Evolutionary conservation across 1,140 invertebrate species (phyloP).

Genomic region (Eupristina koningsbergeri): DNA sequence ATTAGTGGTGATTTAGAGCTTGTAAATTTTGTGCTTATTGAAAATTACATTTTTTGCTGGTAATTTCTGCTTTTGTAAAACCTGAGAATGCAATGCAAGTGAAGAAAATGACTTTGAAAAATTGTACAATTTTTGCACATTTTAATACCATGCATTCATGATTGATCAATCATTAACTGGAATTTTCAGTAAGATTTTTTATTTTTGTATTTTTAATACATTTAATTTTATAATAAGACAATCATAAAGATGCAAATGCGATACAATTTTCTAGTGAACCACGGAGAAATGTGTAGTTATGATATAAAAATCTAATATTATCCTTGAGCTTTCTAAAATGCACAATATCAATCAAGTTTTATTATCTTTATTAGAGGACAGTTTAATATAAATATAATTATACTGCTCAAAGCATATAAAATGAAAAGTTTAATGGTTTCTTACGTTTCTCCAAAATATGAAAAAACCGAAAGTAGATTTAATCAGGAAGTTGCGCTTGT

Average conservation of each 20-base stretch:
- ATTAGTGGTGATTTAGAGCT: neutral
- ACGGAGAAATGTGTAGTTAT: neutral
- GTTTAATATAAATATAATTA: neutral
- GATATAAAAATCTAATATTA: neutral
- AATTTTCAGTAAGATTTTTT: too few relatives aligned
- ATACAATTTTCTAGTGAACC: neutral
- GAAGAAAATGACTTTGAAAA: neutral
- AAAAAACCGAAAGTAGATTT: neutral
- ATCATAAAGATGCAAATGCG: too few relatives aligned
- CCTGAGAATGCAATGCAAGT: too few relatives aligned
- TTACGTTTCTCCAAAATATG: too few relatives aligned
- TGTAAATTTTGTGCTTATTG: too few relatives aligned
- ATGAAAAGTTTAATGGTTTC: neutral
- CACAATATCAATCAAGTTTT: neutral
- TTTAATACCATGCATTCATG: neutral
- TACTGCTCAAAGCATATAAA: neutral
- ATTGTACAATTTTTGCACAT: neutral
- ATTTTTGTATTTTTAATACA: too few relatives aligned
- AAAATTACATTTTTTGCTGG: too few relatives aligned
- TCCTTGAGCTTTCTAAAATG: neutral
- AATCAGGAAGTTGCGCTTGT: neutral
- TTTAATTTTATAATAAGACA: too few relatives aligned
- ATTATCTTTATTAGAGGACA: neutral
- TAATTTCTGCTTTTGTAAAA: too few relatives aligned
- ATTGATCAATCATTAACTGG: too few relatives aligned